These are phyloP conservation scores for Eilema caniola DNA, from an alignment of 2,888 invertebrate genomes.

Conservation along the genomic window DNA sequence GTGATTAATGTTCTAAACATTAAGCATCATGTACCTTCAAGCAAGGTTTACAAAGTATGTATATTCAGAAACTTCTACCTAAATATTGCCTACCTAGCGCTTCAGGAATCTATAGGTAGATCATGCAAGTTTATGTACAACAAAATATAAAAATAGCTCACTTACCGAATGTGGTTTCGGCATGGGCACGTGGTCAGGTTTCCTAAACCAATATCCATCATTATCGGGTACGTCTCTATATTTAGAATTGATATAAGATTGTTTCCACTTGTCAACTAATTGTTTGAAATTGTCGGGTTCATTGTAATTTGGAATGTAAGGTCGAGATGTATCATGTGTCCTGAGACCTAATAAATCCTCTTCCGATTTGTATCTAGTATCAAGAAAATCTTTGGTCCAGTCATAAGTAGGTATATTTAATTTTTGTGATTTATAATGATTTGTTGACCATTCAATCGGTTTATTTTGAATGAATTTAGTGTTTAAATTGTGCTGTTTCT, in stretches of 20 bases:
- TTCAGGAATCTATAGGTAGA: background rate
- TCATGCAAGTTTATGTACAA: background rate
- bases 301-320: constrained; percentile 68
- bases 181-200: constrained; percentile 74
- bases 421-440: constrained; percentile 64
- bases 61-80: too few species aligned
- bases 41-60: background rate
- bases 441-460: constrained; percentile 63
- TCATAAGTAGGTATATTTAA: constrained; percentile 63
- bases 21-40: too few species aligned
- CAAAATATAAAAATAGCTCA: constrained; percentile 27
- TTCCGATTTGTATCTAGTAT: constrained; percentile 76
- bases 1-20: too few species aligned
- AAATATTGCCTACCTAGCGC: too few species aligned
- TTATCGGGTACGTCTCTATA: constrained; percentile 74
- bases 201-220: constrained; percentile 76
- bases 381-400: constrained; percentile 69
- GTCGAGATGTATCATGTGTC: constrained; percentile 77
- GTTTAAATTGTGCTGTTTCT: constrained; percentile 63
- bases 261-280: constrained; percentile 78
- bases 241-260: constrained; percentile 78
- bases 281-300: constrained; percentile 71
- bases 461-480: constrained; percentile 65
- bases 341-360: constrained; percentile 80
- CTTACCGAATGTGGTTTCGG: constrained; percentile 82